Evolutionary conservation across 2,888 invertebrate species (phyloP).

Genomic region (Brassicogethes aeneus): DNA sequence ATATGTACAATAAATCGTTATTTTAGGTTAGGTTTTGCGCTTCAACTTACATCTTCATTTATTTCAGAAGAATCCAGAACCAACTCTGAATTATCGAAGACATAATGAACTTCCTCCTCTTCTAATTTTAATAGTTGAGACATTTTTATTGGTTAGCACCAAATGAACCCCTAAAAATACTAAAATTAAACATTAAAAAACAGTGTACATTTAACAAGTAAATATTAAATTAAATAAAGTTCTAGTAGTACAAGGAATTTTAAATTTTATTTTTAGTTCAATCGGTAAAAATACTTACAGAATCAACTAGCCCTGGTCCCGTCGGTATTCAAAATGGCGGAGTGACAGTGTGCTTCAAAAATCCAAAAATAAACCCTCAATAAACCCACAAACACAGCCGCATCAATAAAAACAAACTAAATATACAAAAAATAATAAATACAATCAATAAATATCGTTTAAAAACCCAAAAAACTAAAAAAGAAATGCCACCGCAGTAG

Average conservation of each 20-base stretch:
- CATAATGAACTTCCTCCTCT: slow-evolving; percentile 14
- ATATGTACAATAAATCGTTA: background rate
- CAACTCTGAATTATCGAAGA: slow-evolving; percentile 15
- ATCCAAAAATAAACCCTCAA: background rate
- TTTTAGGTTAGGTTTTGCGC: background rate
- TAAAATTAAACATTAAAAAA: no score
- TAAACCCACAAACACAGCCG: background rate
- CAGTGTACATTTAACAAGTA: no score
- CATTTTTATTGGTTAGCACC: slow-evolving; percentile 14
- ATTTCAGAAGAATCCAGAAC: slow-evolving; percentile 12
- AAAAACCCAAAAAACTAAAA: no score
- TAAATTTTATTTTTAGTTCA: slow-evolving; percentile 15
- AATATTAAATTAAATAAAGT: no score
- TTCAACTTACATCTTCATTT: slow-evolving; percentile 15
- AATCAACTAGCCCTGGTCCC: slow-evolving; percentile 10
- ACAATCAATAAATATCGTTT: no score
- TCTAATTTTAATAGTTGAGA: slow-evolving; percentile 10
- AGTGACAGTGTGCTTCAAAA: slow-evolving; percentile 6
- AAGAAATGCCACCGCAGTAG: no score
- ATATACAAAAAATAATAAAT: no score
- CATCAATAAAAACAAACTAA: no score
- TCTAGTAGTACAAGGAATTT: no score
- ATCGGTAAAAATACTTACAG: slow-evolving; percentile 27
- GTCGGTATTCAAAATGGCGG: slow-evolving; percentile 19
- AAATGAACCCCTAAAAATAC: no score